Conservation (phyloP, 2,888 invertebrate genomes). For the Chydorus sphaericus region DNA sequence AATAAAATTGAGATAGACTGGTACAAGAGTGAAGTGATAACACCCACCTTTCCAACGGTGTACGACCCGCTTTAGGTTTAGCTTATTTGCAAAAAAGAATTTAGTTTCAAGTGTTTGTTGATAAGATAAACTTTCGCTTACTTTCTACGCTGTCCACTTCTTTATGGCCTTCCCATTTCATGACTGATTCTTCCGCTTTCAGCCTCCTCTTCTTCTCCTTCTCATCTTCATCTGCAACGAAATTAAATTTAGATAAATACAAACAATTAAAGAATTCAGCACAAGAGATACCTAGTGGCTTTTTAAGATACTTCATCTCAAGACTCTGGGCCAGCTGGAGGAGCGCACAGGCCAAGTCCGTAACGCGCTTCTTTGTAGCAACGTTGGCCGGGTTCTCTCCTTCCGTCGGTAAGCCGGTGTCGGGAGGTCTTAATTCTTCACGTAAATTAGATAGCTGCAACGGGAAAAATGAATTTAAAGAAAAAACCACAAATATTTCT, state of each 20-base stretch:
- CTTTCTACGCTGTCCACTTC: slow-evolving; percentile 11
- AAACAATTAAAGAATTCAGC: not conserved
- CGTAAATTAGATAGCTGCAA: too few species aligned
- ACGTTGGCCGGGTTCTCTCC: not conserved
- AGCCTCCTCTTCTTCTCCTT: slow-evolving; percentile 22
- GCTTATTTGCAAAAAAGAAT: too few species aligned
- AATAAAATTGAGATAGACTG: slow-evolving; percentile 63
- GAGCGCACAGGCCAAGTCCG: slow-evolving; percentile 62
- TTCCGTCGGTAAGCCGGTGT: not conserved
- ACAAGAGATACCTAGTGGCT: slow-evolving; percentile 61
- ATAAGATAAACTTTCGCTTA: not conserved
- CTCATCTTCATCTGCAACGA: slow-evolving; percentile 20
- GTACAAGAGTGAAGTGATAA: slow-evolving; percentile 66
- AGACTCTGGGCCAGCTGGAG: slow-evolving; percentile 71
- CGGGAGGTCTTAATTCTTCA: slow-evolving; percentile 45
- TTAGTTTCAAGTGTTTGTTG: not conserved
- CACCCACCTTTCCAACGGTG: slow-evolving; percentile 58
- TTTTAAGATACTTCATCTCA: slow-evolving; percentile 64
- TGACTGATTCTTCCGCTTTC: slow-evolving; percentile 18
- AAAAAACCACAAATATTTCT: too few species aligned
- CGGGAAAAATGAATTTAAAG: too few species aligned
- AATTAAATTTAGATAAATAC: slow-evolving; percentile 5
- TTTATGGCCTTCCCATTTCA: slow-evolving; percentile 18
- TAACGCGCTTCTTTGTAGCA: slow-evolving; percentile 31
- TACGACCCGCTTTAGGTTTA: slow-evolving; percentile 28